Percentiles rank a stretch among this genome's conserved stretches.
Evolutionary conservation across 2,113 vertebrate genomes (phyloP).

Genomic region (Sceloporus tristichus): DNA sequence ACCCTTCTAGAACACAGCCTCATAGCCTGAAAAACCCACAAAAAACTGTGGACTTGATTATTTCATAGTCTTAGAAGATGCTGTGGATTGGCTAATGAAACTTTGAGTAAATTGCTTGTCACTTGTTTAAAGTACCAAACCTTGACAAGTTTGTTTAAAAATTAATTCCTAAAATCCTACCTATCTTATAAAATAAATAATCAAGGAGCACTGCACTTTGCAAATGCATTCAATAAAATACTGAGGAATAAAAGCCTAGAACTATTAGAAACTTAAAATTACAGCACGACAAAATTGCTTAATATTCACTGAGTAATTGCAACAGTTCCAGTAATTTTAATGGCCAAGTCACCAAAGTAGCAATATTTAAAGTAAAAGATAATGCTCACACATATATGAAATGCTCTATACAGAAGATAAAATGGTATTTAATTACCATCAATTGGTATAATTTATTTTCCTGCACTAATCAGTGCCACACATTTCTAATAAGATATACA

Average conservation of each 20-base stretch:
- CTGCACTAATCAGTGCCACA: slow-evolving; percentile 51
- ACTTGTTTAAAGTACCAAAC: slow-evolving; percentile 26
- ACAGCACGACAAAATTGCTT: slow-evolving; percentile 43
- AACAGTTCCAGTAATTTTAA: slow-evolving; percentile 55
- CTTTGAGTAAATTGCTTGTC: background rate
- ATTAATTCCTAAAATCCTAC: background rate
- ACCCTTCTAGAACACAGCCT: too few species aligned
- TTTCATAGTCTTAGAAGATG: slow-evolving; percentile 2
- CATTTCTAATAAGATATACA: slow-evolving; percentile 60
- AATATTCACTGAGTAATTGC: slow-evolving; percentile 38
- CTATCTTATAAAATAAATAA: background rate
- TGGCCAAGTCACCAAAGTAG: slow-evolving; percentile 58
- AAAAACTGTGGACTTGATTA: background rate
- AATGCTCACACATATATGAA: slow-evolving; percentile 58
- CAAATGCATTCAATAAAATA: slow-evolving; percentile 12
- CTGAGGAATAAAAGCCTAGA: background rate
- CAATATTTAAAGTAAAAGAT: slow-evolving; percentile 59
- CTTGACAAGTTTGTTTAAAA: background rate
- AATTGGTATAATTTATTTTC: slow-evolving; percentile 61
- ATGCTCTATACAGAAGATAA: slow-evolving; percentile 61
- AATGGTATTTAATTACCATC: slow-evolving; percentile 65
- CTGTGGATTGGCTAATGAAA: background rate
- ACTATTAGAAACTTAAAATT: slow-evolving; percentile 26
- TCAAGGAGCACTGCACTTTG: background rate
- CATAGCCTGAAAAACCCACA: too few species aligned